Base-by-base conservation (phyloP, 1,140 invertebrate species). In the Phthorimaea operculella region DNA sequence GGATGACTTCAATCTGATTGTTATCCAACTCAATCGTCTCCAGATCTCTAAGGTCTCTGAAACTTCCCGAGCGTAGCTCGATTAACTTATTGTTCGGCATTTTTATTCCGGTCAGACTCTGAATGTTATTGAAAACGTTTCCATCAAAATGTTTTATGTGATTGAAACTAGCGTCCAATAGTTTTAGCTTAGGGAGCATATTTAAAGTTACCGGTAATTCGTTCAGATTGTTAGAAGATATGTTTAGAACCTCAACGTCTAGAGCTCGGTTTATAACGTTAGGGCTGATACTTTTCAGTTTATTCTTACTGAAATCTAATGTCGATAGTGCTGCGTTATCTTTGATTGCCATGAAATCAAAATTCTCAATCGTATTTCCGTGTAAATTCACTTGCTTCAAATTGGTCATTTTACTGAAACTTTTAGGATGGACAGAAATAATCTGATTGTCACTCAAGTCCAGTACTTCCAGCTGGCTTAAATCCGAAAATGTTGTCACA, bases 161-260 rank as follows among this genome's bases (percentile, higher is more conserved):
- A 82, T 96, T 97, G 70, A 90, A 90, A 68, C 92, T 93, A 48
- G 95, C 79, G 75, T 95, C 93, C 14, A 97, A 83, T 45, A 89
- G 80, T 70, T 90, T 87, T 12, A 96, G 77, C 54, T 89, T 88
- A 16, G 88, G 87, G 53, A 95, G 84, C 58, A 89, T 88, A 45
- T 90, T 89, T 54, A 96, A 77, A 34, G 91, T 90, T 45, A 87
- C 83, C 4, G 93, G 92, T 55, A 97, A 87, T 65, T 91, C 88
- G 1, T 88, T 87, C 49, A 97, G 75, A 58, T 89, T 88, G 79
- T 96, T 96, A 58, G 93, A 89, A 5, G 94, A 94, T 50, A 94
- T 87, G 73, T 94, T 91, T 4, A 96, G 68, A 61, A 90, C 89
- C 78, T 92, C 88, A 54, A 96, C 81, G 45, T 92, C 88, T 58